Base-by-base conservation (phyloP, 2,888 invertebrate genomes). In the Sminthurinus aureus region DNA sequence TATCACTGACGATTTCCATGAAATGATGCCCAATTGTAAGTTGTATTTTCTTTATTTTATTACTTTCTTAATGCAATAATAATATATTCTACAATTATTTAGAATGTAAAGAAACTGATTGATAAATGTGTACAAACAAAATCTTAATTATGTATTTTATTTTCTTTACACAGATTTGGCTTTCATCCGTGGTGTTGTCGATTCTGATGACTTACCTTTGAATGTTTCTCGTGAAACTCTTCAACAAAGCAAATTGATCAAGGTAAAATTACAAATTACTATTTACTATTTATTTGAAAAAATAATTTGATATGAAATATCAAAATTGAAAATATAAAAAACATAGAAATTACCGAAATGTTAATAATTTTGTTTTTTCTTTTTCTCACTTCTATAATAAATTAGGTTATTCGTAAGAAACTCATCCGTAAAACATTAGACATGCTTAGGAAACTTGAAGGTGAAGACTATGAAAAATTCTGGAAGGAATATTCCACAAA, bases 401-500 rank as follows among this genome's bases (percentile, higher is more conserved):
- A 22, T 51, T 75, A 89, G 89, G 97, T 99, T 84, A 99, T 99
- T 90, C 98, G 98, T 92, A 99, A 99, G 93, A 99, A 99, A 90
- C 92, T 99, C 85, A 96, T 99, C 20, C 94, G 99, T 79, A 99
- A 99, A 91, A 96, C 96, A 11, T 92, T 99, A 81, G 99, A 99
- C 91, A 98, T 99, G 98, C 94, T 99, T 87, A 98, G 98, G 92
- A 99, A 99, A 91, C 93, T 99, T 85, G 93, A 95, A 81, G 95
- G 95, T 85, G 96, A 95, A 79, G 95, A 96, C 79, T 98, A 96
- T 91, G 94, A 95, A 38, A 94, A 94, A 89, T 99, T 99, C 94
- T 99, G 99, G 99, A 98, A 98, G 91, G 99, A 99, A 92, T 99
- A 96, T 92, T 97, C 98, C 83, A 99, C 99, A 90, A 95, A 94